Conservation (phyloP, 64 coral and sea anemone species). For the Dendronephthya gigantea region DNA sequence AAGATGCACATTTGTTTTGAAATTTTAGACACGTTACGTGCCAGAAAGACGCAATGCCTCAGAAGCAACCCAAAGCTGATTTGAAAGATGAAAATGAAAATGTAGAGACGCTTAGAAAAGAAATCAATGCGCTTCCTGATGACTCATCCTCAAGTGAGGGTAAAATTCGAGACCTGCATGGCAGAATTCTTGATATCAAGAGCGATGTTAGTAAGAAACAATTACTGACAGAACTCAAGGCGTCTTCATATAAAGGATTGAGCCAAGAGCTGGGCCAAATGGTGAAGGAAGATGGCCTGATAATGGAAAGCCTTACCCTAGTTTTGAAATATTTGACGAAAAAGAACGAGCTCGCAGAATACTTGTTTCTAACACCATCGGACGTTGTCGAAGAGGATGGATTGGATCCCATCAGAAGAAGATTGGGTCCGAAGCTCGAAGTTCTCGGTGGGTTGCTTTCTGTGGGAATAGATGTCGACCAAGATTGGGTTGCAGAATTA, state of each 20-base stretch:
- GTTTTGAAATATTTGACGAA: slow-evolving; percentile 38
- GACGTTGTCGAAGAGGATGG: slow-evolving; percentile 5
- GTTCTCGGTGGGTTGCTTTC: slow-evolving; percentile 29
- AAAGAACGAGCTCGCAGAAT: slow-evolving; percentile 3
- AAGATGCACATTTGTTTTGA: too few relatives aligned
- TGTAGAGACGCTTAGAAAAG: background rate
- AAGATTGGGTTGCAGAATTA: background rate
- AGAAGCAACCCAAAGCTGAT: too few relatives aligned
- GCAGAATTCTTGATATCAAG: background rate
- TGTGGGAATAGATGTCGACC: background rate
- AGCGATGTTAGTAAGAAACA: background rate
- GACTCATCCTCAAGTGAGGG: background rate
- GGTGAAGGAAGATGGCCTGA: slow-evolving; percentile 28
- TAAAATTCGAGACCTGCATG: slow-evolving; percentile 16
- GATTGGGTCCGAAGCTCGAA: slow-evolving; percentile 39
- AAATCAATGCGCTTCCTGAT: background rate
- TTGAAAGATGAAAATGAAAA: too few relatives aligned
- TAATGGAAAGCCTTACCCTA: slow-evolving; percentile 16
- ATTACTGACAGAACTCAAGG: background rate
- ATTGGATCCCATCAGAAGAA: slow-evolving; percentile 3
- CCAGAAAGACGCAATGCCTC: too few relatives aligned
- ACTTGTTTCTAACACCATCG: background rate
- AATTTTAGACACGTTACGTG: too few relatives aligned
- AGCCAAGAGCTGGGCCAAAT: background rate
- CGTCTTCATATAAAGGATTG: background rate